These are phyloP conservation scores for Julus scanicus DNA, from an alignment of 2,888 invertebrate genomes.

Conservation along the genomic window DNA sequence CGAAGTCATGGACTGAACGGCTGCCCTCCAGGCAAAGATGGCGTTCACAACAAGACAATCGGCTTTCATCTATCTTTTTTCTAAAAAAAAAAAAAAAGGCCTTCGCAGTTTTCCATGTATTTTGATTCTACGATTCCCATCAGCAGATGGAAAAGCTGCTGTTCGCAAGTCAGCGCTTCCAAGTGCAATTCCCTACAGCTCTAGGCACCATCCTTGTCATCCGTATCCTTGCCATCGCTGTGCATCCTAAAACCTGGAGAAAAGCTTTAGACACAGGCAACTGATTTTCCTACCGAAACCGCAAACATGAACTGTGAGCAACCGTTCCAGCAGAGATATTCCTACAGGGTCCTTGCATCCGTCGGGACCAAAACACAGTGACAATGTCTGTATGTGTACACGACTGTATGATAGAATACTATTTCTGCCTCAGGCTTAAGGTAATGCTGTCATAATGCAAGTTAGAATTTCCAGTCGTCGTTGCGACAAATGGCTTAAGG, in stretches of 20 bases:
- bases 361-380: not conserved
- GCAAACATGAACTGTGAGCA: not conserved
- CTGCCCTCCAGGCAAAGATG: not conserved
- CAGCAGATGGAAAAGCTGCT: not conserved
- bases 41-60: constrained; percentile 2
- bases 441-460: not conserved
- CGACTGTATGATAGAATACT: not conserved
- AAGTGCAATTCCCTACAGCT: not conserved
- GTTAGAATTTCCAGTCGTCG: not conserved
- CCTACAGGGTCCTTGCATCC: not conserved
- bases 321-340: not conserved
- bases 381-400: not conserved
- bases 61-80: not conserved
- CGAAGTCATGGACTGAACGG: not conserved
- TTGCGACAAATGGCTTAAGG: not conserved
- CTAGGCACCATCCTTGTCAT: not conserved
- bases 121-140: not conserved
- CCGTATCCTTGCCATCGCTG: not conserved
- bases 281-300: not conserved
- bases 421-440: not conserved
- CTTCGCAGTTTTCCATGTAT: too few species aligned
- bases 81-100: too few species aligned
- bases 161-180: not conserved
- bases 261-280: not conserved
- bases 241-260: not conserved